A percentile compares a stretch with the other conserved stretches of the same genome.
These are phyloP conservation scores for Ephestia elutella DNA, from an alignment of 1,140 invertebrate genomes.

Conservation along the genomic window DNA sequence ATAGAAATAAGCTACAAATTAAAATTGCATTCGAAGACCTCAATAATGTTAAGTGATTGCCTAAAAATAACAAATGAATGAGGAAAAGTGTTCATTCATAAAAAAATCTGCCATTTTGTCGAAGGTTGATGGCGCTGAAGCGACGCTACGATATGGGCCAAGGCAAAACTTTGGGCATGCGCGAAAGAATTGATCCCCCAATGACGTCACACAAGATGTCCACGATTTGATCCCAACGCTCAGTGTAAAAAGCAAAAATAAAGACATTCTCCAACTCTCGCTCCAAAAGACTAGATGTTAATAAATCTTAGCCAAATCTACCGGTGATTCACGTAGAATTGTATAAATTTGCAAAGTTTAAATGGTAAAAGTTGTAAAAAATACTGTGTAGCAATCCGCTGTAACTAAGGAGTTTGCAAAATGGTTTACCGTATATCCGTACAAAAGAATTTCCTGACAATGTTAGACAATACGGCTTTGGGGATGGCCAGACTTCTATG, in stretches of 20 bases:
- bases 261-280: conserved; percentile 16
- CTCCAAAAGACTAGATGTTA: conserved; percentile 30
- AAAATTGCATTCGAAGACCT: background rate
- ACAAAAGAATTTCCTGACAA: conserved; percentile 35
- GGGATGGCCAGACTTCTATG: conserved; percentile 47
- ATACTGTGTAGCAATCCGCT: conserved; percentile 19
- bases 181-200: conserved; percentile 56
- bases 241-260: conserved; percentile 65
- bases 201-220: conserved; percentile 70
- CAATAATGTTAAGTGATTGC: conserved; percentile 17
- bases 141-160: conserved; percentile 45
- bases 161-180: conserved; percentile 57
- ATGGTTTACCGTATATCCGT: conserved; percentile 33
- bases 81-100: conserved; percentile 54
- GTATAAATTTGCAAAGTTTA: conserved; percentile 8
- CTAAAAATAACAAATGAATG: conserved; percentile 58
- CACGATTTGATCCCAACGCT: conserved; percentile 38
- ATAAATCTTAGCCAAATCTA: conserved; percentile 22
- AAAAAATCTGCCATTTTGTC: conserved; percentile 50
- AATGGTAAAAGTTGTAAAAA: conserved; percentile 24
- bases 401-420: conserved; percentile 35
- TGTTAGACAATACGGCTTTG: conserved; percentile 35
- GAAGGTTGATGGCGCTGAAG: conserved; percentile 33
- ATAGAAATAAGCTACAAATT: too few relatives aligned
- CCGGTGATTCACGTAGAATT: conserved; percentile 18